phyloP scores from a whole-genome alignment of 2,888 invertebrate species.

The Heliconius ismenius region DNA sequence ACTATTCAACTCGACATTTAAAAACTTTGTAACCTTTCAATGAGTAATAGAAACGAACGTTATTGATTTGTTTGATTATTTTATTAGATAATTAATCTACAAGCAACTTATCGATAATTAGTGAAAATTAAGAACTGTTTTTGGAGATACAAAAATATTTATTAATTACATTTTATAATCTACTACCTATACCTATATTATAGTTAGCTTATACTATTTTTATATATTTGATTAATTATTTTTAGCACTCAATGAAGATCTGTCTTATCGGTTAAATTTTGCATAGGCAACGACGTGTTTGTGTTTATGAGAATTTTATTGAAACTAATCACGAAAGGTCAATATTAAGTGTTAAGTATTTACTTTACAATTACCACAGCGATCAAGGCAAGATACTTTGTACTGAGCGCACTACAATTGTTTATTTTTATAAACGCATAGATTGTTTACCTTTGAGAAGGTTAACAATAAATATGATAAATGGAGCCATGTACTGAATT shows the following conservation, averaged over 20 bases:
- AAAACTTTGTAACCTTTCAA: constrained; percentile 20
- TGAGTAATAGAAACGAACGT: constrained; percentile 6
- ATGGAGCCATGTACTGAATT: constrained; percentile 15
- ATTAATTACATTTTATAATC: neutral
- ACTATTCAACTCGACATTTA: constrained; percentile 18
- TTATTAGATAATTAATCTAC: neutral
- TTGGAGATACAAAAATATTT: neutral
- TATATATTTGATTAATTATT: no score
- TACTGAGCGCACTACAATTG: constrained; percentile 47
- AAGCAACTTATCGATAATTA: neutral
- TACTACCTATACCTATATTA: no score
- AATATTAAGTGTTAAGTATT: constrained; percentile 62
- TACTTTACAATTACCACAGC: constrained; percentile 65
- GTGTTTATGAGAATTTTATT: constrained; percentile 45
- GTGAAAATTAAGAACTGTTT: neutral
- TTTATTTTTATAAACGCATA: constrained; percentile 42
- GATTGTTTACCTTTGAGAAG: constrained; percentile 39
- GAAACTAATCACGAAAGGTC: constrained; percentile 70
- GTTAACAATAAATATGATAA: constrained; percentile 32
- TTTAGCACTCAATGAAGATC: no score
- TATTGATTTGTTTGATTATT: constrained; percentile 9
- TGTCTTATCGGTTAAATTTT: constrained; percentile 7
- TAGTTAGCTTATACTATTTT: no score
- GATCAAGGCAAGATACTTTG: constrained; percentile 59
- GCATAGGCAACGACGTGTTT: neutral